Percentiles rank a stretch among this genome's conserved stretches.
Evolutionary conservation across 1,140 invertebrate species (phyloP).

Genomic region (Colletes latitarsis): DNA sequence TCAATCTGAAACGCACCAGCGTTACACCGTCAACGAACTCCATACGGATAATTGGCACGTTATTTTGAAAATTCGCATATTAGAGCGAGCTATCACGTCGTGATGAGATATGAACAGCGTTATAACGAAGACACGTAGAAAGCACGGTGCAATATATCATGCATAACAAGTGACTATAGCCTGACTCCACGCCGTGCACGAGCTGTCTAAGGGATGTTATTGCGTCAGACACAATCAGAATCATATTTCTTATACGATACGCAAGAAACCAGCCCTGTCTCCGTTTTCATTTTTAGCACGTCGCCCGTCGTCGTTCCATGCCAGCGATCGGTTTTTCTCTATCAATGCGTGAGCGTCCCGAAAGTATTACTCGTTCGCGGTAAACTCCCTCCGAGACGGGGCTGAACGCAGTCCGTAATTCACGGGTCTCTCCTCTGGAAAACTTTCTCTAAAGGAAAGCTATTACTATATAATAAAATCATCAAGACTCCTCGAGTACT

Average conservation of each 20-base stretch:
- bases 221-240: conserved; percentile 60
- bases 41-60: conserved; percentile 45
- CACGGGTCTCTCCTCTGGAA: too few species aligned
- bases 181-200: conserved; percentile 57
- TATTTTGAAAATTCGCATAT: conserved; percentile 63
- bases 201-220: conserved; percentile 65
- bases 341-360: conserved; percentile 12
- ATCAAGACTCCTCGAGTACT: too few species aligned
- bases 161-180: conserved; percentile 68
- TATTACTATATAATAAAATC: too few species aligned
- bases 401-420: too few species aligned
- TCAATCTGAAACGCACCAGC: conserved; percentile 22
- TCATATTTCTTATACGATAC: conserved; percentile 60
- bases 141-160: conserved; percentile 66
- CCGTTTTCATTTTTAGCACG: conserved; percentile 36
- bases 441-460: too few species aligned
- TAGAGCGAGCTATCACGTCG: conserved; percentile 55
- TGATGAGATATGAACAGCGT: conserved; percentile 61
- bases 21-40: neutral
- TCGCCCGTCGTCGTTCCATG: neutral
- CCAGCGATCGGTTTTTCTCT: conserved; percentile 23
- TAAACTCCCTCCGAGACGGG: neutral
- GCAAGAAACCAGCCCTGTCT: conserved; percentile 32
- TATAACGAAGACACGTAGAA: conserved; percentile 71
- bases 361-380: neutral